Base-by-base conservation (phyloP, 1,140 invertebrate species). In the Trichonephila inaurata region DNA sequence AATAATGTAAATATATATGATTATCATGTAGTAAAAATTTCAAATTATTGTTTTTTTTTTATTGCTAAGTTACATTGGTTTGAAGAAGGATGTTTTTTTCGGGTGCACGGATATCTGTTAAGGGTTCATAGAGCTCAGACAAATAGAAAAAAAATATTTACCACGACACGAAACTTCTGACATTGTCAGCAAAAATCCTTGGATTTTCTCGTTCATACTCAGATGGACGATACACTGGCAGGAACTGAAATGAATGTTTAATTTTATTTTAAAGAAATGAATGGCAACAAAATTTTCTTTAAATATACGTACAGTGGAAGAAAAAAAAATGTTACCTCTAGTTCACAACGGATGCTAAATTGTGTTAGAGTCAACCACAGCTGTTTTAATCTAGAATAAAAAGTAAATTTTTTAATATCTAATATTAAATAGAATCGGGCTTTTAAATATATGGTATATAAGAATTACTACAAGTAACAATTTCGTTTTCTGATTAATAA, bases 311-410 rank as follows among this genome's bases (percentile, higher is more conserved):
- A 40, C 33, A n/a, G 5, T 21, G 0, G 19, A 19, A 69, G 2
- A 3, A 60, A 60, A 92, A 86, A 83, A 90, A 21, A 33, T 90
- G 89, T 89, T 94, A 96, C 96, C 95, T 99, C 98, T 87, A 99
- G 98, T 96, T 99, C 98, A 95, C 98, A 98, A 86, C 97, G 97
- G 94, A 98, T 99, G 95, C 98, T 97, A 94, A 99, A 97, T 96
- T 99, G 98, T 10, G 98, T 98, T 94, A 99, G 96, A 0, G 98
- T 99, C 92, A 98, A 96, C 98, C 98, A 99, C 12, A 99, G 96
- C 58, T 98, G 96, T 95, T 98, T 97, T 94, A 98, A 96, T 33
- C 98, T 99, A 96, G 83, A 95, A 95, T 4, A 40, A 89, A 87
- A 94, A 94, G 19, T 19, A 19, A 64, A 19, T 19, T 2, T 21